Evolutionary conservation across 64 coral and sea anemone genomes (phyloP).

Genomic region (Trachythela sp.): DNA sequence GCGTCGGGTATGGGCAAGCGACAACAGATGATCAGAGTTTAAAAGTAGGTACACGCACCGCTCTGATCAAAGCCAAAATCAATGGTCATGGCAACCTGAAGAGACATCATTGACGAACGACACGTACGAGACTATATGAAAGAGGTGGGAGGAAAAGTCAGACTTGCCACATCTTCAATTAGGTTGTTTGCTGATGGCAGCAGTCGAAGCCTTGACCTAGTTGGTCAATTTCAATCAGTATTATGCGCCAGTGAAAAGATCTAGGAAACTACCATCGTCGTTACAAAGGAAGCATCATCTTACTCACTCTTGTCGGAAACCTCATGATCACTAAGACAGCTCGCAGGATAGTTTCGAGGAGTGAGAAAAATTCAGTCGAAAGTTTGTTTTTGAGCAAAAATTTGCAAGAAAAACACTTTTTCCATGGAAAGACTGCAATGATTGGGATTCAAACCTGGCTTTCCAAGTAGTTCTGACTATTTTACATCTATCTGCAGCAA

Average conservation of each 20-base stretch:
- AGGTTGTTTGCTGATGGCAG: conserved; percentile 8
- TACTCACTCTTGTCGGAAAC: conserved; percentile 15
- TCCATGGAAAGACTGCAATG: too few relatives aligned
- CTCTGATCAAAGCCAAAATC: neutral
- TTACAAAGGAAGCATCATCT: conserved; percentile 4
- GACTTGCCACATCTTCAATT: neutral
- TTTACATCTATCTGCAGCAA: too few relatives aligned
- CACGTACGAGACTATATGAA: neutral
- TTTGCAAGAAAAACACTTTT: neutral
- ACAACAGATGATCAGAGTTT: conserved; percentile 17
- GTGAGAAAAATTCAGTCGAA: neutral
- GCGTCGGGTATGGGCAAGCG: neutral
- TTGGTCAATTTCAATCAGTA: neutral
- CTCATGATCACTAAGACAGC: neutral
- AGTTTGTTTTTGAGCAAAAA: too few relatives aligned
- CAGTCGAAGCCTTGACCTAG: conserved; percentile 8
- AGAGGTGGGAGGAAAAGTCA: neutral
- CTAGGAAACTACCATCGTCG: neutral
- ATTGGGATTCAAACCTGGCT: too few relatives aligned
- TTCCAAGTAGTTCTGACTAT: too few relatives aligned
- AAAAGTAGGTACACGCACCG: neutral
- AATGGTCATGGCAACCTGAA: conserved; percentile 9
- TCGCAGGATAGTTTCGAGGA: neutral
- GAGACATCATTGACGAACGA: conserved; percentile 26
- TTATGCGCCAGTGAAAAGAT: neutral